Conservation (phyloP, 2,888 invertebrate species). For the Calliphora vomitoria region DNA sequence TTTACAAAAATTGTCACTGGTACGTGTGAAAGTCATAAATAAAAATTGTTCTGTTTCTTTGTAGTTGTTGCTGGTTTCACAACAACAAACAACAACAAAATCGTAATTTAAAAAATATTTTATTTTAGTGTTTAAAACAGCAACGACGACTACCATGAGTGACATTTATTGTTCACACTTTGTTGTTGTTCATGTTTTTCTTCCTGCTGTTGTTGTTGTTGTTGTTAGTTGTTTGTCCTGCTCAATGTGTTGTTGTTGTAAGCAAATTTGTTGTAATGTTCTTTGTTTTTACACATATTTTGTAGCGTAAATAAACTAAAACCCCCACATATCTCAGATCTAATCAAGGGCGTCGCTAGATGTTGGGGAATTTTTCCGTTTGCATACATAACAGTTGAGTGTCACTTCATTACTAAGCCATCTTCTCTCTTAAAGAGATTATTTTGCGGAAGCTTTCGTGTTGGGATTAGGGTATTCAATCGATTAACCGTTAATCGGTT, state of each 20-base stretch:
- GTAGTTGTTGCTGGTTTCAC: conserved; percentile 6
- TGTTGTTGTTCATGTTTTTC: conserved; percentile 33
- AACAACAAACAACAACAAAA: conserved; percentile 11
- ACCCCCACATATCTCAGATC: conserved; percentile 15
- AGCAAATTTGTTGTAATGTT: conserved; percentile 52
- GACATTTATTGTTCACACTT: conserved; percentile 71
- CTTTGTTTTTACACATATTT: background rate
- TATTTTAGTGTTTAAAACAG: background rate
- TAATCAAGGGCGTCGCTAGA: background rate
- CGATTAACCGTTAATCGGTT: too few species aligned
- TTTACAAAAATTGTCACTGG: conserved; percentile 70
- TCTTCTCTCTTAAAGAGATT: too few species aligned
- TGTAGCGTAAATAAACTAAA: background rate
- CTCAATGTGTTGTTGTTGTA: conserved; percentile 26
- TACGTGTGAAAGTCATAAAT: conserved; percentile 74
- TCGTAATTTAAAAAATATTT: conserved; percentile 36
- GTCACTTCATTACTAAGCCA: too few species aligned
- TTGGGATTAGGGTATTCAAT: too few species aligned
- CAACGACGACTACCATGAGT: conserved; percentile 39
- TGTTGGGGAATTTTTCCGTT: background rate
- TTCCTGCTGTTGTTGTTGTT: conserved; percentile 19
- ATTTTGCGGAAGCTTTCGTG: too few species aligned
- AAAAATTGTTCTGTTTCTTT: conserved; percentile 59
- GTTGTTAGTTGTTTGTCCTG: conserved; percentile 24
- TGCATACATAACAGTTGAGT: too few species aligned